These are phyloP conservation scores for Paralvinella palmiformis DNA, from an alignment of 1,140 invertebrate genomes.

Conservation along the genomic window DNA sequence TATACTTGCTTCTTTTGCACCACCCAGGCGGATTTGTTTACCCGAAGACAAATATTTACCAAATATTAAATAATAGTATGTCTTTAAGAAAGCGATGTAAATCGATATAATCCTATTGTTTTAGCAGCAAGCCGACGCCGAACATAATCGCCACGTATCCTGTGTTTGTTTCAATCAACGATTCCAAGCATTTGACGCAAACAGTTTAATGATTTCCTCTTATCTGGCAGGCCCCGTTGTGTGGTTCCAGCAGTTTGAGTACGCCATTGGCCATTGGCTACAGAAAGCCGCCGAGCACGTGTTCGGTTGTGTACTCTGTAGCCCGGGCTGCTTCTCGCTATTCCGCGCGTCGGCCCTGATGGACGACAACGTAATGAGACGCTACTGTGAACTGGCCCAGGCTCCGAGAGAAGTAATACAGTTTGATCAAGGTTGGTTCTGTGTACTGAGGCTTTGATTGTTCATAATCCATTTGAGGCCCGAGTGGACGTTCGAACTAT, in stretches of 20 bases:
- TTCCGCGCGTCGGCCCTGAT: conserved; percentile 45
- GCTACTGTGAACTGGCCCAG: conserved; percentile 35
- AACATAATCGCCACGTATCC: too few species aligned
- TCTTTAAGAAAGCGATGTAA: too few species aligned
- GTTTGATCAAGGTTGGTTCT: conserved; percentile 42
- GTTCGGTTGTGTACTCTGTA: conserved; percentile 45
- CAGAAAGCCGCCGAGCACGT: conserved; percentile 46
- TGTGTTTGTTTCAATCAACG: too few species aligned
- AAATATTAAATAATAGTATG: too few species aligned
- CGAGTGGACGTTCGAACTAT: too few species aligned
- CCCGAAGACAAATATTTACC: too few species aligned
- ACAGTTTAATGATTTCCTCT: conserved; percentile 1
- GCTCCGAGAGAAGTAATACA: conserved; percentile 42
- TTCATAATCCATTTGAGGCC: too few species aligned
- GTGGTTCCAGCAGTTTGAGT: conserved; percentile 49
- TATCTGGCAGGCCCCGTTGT: conserved; percentile 37
- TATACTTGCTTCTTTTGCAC: too few species aligned
- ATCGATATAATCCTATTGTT: too few species aligned
- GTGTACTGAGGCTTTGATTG: too few species aligned
- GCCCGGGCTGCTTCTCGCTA: conserved; percentile 45
- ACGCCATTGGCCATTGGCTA: conserved; percentile 46
- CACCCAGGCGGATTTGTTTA: too few species aligned
- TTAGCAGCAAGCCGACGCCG: too few species aligned
- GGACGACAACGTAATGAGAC: conserved; percentile 45
- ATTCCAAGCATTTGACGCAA: not conserved